Conservation (phyloP, 2,113 vertebrate genomes). For the Tauraco erythrolophus region DNA sequence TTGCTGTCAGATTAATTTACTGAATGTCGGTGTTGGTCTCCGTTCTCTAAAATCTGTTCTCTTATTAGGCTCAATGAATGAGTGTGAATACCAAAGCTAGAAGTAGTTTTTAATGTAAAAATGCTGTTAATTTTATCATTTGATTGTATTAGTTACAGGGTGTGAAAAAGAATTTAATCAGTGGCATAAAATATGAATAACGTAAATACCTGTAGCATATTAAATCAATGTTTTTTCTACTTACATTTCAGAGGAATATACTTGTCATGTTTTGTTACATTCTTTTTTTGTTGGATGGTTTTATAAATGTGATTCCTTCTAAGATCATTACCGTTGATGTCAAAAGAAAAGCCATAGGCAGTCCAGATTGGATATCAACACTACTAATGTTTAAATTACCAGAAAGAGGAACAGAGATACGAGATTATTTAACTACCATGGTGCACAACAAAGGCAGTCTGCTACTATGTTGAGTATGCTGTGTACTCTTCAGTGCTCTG, state of each 20-base stretch:
- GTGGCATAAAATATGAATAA: slow-evolving; percentile 60
- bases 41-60: slow-evolving; percentile 19
- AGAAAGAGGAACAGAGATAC: background rate
- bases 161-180: slow-evolving; percentile 43
- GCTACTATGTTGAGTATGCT: background rate
- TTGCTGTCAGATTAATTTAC: background rate
- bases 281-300: slow-evolving; percentile 65
- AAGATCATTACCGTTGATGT: slow-evolving; percentile 63
- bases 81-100: background rate
- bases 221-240: slow-evolving; percentile 56
- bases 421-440: background rate
- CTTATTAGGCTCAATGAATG: background rate
- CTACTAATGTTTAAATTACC: slow-evolving; percentile 51
- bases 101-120: slow-evolving; percentile 42
- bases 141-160: slow-evolving; percentile 34
- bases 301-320: slow-evolving; percentile 68
- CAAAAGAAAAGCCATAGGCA: slow-evolving; percentile 73
- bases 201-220: slow-evolving; percentile 53
- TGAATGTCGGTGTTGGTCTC: background rate
- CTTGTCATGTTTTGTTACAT: slow-evolving; percentile 65
- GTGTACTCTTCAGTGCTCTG: background rate
- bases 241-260: slow-evolving; percentile 65
- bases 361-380: slow-evolving; percentile 53
- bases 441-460: background rate
- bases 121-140: slow-evolving; percentile 22